Evolutionary conservation across 1,140 invertebrate genomes (phyloP).

Genomic region (Trichonephila clavata): DNA sequence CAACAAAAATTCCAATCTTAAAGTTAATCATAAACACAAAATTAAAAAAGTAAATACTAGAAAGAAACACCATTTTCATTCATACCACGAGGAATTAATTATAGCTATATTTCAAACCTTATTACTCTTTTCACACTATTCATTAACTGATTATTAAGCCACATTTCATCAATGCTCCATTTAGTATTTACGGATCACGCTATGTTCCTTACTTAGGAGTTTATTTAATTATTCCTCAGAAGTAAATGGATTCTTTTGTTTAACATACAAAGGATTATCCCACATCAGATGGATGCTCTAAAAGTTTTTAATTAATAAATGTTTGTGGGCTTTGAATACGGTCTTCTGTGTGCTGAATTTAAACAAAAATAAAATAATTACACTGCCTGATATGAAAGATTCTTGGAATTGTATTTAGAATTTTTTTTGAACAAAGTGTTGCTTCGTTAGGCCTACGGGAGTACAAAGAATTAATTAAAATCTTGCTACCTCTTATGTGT

Average conservation of each 20-base stretch:
- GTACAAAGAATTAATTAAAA: slow-evolving; percentile 28
- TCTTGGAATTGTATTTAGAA: background rate
- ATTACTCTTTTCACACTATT: slow-evolving; percentile 24
- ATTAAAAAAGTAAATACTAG: no score
- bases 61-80: background rate
- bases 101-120: background rate
- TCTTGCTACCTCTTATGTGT: background rate
- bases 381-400: background rate
- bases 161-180: background rate
- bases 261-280: background rate
- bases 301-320: slow-evolving; percentile 60
- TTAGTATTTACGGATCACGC: background rate
- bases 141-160: slow-evolving; percentile 29
- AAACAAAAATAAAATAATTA: background rate
- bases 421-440: background rate
- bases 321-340: slow-evolving; percentile 20
- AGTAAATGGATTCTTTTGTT: slow-evolving; percentile 62
- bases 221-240: slow-evolving; percentile 47
- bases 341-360: background rate
- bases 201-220: background rate
- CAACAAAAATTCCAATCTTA: no score
- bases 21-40: no score
- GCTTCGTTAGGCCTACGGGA: background rate
- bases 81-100: background rate
- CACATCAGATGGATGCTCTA: background rate